Conservation (phyloP, 2,888 invertebrate genomes). For the Eutolmus rufibarbis region DNA sequence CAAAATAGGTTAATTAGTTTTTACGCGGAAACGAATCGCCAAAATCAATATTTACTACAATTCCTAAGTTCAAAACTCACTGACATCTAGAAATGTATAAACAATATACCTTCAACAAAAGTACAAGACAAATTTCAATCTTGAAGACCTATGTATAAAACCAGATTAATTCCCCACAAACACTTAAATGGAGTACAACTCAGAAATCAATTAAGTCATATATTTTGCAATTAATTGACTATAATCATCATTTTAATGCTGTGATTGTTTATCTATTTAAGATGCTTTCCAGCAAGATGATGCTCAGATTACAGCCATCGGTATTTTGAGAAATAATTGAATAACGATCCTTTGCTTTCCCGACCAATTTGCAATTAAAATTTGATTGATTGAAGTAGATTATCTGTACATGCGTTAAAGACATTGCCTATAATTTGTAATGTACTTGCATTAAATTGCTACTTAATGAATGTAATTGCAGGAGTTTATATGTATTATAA, state of each 20-base stretch:
- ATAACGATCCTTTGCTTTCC: background rate
- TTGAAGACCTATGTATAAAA: background rate
- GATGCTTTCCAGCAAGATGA: background rate
- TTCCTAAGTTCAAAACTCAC: no score
- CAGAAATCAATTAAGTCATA: background rate
- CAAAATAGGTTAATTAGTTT: no score
- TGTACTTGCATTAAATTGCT: background rate
- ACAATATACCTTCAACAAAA: background rate
- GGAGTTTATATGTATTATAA: background rate
- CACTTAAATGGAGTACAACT: background rate
- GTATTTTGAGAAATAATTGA: background rate
- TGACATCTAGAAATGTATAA: no score
- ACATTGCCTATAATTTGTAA: background rate
- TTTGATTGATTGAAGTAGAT: background rate
- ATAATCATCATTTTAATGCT: background rate
- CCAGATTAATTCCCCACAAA: background rate
- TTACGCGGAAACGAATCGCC: no score
- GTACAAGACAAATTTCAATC: background rate
- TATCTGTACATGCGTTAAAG: background rate
- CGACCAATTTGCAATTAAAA: background rate
- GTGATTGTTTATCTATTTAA: background rate
- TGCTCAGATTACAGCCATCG: background rate
- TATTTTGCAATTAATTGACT: background rate
- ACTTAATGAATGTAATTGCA: background rate
- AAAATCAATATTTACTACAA: no score